Conservation (phyloP, 2,797 vertebrate species). For the Lindbergichthys nudifrons region DNA sequence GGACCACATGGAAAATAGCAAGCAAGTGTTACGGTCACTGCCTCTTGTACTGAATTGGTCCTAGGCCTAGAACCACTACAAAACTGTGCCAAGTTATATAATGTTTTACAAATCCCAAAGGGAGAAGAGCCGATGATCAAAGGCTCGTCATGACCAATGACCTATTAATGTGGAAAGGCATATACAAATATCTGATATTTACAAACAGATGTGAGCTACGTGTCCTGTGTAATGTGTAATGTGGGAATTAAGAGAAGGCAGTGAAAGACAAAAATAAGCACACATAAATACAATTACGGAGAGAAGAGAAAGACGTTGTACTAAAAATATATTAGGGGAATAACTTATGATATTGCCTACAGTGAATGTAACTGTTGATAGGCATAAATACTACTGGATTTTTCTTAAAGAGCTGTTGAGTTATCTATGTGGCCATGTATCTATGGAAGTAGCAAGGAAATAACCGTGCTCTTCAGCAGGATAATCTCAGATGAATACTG, state of each 20-base stretch:
- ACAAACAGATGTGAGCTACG: background rate
- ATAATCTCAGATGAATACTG: background rate
- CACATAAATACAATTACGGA: background rate
- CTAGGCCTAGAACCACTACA: background rate
- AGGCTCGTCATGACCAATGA: background rate
- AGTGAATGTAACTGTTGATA: background rate
- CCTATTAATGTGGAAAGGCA: background rate
- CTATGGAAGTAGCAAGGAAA: slow-evolving; percentile 3
- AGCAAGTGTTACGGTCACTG: background rate
- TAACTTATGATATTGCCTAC: background rate
- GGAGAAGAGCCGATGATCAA: background rate
- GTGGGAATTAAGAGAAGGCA: background rate
- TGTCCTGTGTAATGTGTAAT: slow-evolving; percentile 1
- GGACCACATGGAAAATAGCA: slow-evolving; percentile 19
- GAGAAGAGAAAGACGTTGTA: too few species aligned
- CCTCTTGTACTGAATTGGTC: background rate
- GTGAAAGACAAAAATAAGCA: slow-evolving; percentile 1
- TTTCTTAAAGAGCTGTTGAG: background rate
- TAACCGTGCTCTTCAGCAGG: background rate
- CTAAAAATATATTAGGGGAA: background rate
- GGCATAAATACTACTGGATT: background rate
- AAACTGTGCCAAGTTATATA: background rate
- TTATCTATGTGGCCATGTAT: too few species aligned
- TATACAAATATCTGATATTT: slow-evolving; percentile 1
- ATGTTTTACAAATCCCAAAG: background rate